These are phyloP conservation scores for Rhingia rostrata DNA, from an alignment of 2,888 invertebrate genomes.

Conservation along the genomic window DNA sequence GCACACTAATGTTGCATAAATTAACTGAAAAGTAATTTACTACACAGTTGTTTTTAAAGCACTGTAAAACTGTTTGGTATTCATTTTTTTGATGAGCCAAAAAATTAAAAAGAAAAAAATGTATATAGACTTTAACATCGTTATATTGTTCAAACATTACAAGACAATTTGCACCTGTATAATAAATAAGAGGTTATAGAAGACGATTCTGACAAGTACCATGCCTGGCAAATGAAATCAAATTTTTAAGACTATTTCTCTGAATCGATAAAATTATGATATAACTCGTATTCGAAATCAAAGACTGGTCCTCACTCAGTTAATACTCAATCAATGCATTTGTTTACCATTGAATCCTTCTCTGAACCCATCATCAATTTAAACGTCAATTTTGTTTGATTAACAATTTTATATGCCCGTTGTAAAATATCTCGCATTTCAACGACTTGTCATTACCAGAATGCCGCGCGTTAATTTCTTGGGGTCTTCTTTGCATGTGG, in stretches of 20 bases:
- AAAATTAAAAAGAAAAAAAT: no score
- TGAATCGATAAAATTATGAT: constrained; percentile 18
- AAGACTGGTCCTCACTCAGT: neutral
- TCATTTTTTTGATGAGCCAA: no score
- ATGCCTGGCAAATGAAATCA: constrained; percentile 5
- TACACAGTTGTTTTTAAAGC: no score
- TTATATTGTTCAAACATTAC: neutral
- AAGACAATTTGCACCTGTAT: neutral
- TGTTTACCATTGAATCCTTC: constrained; percentile 32
- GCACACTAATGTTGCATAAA: no score
- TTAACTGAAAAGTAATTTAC: no score
- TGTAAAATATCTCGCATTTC: constrained; percentile 38
- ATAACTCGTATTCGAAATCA: neutral
- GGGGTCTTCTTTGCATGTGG: no score
- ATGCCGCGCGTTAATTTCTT: neutral
- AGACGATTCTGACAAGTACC: constrained; percentile 4
- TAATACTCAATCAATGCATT: constrained; percentile 15
- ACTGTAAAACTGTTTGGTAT: no score
- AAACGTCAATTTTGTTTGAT: constrained; percentile 27
- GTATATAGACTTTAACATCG: no score
- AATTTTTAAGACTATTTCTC: neutral
- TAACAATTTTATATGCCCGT: constrained; percentile 24
- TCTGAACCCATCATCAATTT: constrained; percentile 29
- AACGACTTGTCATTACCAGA: constrained; percentile 26
- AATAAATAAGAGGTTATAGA: neutral